Evolutionary conservation across 2,797 vertebrate species (phyloP), one percentile per base, ranked within the genome.

Genomic region (Limosa lapponica): DNA sequence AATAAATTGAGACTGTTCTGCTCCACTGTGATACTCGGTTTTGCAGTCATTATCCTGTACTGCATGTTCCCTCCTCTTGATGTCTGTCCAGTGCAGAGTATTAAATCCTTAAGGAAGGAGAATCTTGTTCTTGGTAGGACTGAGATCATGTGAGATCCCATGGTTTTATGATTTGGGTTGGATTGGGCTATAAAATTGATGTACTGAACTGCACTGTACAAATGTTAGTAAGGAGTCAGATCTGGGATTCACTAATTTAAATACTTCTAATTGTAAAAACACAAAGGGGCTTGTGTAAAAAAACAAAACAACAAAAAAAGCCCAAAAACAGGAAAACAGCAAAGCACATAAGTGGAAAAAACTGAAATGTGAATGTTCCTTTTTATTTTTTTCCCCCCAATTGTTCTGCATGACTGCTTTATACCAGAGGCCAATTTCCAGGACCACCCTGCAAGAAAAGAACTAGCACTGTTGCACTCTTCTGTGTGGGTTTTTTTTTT

Each of bases 311-410:
- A 15, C 43, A 62, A 71, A 70, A 65, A 37, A 10, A n/a, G n/a
- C n/a, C n/a, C n/a, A n/a, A n/a, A n/a, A n/a, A n/a, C n/a, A n/a
- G n/a, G 28, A 39, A 57, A 79, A 30, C 3, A n/a, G 24, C 22
- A 34, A 80, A 85, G 16, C 23, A 22, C 2, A 0, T 3, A 6
- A 52, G 6, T 43, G 11, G 22, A 80, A 39, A 61, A 32, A 10
- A 6, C 1, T 61, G 37, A 37, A 82, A 36, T 39, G 5, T 27
- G 44, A 51, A 3, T 37, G 16, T 51, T 71, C 12, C 5, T 62
- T 65, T 64, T 37, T 44, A 24, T 36, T 16, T 5, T 41, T 1
- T 4, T 5, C 1, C 4, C 19, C 11, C 6, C 2, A 2, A 1
- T 70, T 75, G 37, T 94, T 57, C 23, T 27, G 9, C 5, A 5